Percentiles rank a stretch among this genome's conserved stretches.
Evolutionary conservation across 2,888 invertebrate genomes (phyloP).

Genomic region (Nomada ruficornis): DNA sequence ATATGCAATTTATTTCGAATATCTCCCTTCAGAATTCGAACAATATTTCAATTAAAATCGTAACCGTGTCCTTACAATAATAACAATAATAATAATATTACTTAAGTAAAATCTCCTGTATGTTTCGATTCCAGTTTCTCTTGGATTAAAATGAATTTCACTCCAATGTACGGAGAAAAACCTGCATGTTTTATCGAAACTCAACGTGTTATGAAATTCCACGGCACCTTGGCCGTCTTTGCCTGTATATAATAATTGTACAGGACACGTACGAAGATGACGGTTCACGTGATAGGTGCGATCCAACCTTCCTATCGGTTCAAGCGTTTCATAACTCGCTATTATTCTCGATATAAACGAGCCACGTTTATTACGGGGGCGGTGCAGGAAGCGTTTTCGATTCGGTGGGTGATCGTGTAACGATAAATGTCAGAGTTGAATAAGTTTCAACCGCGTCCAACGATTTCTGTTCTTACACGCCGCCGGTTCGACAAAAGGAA

Average conservation of each 20-base stretch:
- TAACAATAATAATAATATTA: no score
- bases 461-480: slow-evolving; percentile 11
- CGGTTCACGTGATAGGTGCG: background rate
- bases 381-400: slow-evolving; percentile 34
- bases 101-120: no score
- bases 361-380: slow-evolving; percentile 30
- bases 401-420: slow-evolving; percentile 30
- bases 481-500: slow-evolving; percentile 22
- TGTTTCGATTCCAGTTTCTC: no score
- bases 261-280: background rate
- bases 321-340: slow-evolving; percentile 13
- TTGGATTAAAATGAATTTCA: no score
- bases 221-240: background rate
- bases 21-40: no score
- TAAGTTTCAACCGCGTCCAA: slow-evolving; percentile 21
- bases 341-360: slow-evolving; percentile 4
- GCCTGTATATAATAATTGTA: background rate
- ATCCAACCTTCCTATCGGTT: slow-evolving; percentile 13
- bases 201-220: background rate
- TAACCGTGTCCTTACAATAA: no score
- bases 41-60: no score
- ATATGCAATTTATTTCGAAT: no score
- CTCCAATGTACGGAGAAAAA: no score
- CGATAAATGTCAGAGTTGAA: slow-evolving; percentile 57
- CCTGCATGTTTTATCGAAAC: no score